phyloP scores from a whole-genome alignment of 92 coral and sea anemone species.

The Porites evermanni region DNA sequence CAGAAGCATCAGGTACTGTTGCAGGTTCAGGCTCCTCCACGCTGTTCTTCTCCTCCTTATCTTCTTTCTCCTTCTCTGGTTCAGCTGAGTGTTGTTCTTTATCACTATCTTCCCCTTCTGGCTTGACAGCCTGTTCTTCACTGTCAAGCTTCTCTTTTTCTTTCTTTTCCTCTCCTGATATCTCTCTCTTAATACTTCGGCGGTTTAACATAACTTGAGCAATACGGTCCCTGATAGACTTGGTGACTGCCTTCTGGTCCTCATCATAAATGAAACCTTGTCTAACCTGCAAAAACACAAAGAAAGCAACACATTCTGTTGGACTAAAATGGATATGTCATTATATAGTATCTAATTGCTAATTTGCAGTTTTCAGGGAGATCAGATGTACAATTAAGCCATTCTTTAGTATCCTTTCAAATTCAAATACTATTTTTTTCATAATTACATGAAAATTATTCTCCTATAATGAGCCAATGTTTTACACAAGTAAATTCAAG shows the following conservation, averaged over 20 bases:
- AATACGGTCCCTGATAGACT: conserved; percentile 88
- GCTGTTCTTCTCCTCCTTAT: conserved; percentile 53
- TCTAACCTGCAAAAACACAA: conserved; percentile 67
- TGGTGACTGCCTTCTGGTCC: conserved; percentile 87
- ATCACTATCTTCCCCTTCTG: conserved; percentile 59
- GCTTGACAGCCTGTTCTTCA: conserved; percentile 45
- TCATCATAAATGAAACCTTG: conserved; percentile 93
- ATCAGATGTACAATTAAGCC: no score
- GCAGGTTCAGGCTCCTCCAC: conserved; percentile 35
- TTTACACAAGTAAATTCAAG: no score
- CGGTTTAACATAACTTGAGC: conserved; percentile 75
- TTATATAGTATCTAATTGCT: no score
- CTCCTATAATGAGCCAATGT: no score
- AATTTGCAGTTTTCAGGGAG: no score
- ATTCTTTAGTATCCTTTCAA: no score
- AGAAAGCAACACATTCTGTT: not conserved
- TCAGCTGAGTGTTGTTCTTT: conserved; percentile 66
- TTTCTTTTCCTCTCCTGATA: conserved; percentile 71
- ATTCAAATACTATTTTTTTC: no score
- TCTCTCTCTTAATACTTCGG: conserved; percentile 78
- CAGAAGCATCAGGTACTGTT: conserved; percentile 10
- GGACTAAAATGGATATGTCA: not conserved
- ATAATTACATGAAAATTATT: no score
- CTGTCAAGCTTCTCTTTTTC: conserved; percentile 60
- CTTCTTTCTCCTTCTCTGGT: conserved; percentile 59